Conservation (phyloP, 2,888 invertebrate genomes). For the Nebria salina region DNA sequence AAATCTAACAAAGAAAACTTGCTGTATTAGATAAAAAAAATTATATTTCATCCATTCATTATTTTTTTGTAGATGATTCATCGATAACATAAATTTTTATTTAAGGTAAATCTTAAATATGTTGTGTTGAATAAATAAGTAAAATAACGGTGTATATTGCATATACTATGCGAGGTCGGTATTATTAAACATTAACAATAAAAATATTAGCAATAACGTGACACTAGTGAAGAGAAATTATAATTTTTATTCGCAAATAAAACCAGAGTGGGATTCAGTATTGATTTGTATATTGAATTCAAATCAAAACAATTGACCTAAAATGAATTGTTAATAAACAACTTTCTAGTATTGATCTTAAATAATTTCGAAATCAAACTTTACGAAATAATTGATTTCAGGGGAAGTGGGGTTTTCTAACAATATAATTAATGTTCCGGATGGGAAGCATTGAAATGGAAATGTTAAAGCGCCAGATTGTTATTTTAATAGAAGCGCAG, state of each 20-base stretch:
- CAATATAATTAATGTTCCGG: background rate
- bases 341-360: background rate
- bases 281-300: background rate
- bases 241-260: background rate
- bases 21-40: background rate
- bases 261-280: background rate
- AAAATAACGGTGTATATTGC: no score
- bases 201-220: background rate
- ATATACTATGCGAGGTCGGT: background rate
- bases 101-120: no score
- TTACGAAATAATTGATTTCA: background rate
- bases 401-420: background rate
- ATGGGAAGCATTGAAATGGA: background rate
- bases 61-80: no score
- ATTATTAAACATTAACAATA: background rate
- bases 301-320: background rate
- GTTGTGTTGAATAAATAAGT: no score
- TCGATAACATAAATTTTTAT: no score
- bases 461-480: background rate
- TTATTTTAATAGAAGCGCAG: background rate
- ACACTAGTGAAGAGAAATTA: background rate
- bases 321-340: background rate
- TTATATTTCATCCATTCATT: no score
- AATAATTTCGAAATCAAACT: background rate
- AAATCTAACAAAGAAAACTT: background rate